A percentile compares a stretch with the other conserved stretches of the same genome.
Evolutionary conservation across 2,797 vertebrate species (phyloP).

Genomic region (Craterocephalus amniculus): DNA sequence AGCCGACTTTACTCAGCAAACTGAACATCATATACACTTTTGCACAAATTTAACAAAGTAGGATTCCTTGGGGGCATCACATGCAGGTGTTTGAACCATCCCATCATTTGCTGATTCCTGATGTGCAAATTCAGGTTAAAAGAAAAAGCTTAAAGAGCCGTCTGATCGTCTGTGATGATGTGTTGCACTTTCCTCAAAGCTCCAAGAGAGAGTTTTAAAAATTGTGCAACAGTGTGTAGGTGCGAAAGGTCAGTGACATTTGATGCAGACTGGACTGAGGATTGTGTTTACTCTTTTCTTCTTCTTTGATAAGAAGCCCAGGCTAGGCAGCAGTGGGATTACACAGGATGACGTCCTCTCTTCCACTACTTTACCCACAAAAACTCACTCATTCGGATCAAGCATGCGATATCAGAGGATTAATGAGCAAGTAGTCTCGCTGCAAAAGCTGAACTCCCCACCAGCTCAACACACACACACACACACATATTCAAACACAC

Average conservation of each 20-base stretch:
- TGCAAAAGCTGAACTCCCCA: conserved; percentile 36
- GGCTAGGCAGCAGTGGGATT: conserved; percentile 40
- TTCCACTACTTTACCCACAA: conserved; percentile 31
- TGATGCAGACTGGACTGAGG: conserved; percentile 12
- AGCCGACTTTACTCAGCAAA: not conserved
- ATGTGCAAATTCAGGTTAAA: not conserved
- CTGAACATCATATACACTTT: conserved; percentile 11
- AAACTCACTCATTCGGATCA: conserved; percentile 56
- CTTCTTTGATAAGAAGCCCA: conserved; percentile 3
- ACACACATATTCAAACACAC: too few species aligned
- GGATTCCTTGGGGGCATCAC: conserved; percentile 27
- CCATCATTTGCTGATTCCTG: conserved; percentile 12
- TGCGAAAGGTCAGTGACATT: conserved; percentile 31
- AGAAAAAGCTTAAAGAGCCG: conserved; percentile 31
- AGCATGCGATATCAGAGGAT: conserved; percentile 40
- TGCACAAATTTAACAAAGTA: conserved; percentile 30
- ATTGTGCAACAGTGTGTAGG: not conserved
- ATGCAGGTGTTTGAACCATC: conserved; percentile 42
- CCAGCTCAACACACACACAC: conserved; percentile 1
- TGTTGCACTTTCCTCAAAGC: conserved; percentile 21
- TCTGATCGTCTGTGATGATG: conserved; percentile 18
- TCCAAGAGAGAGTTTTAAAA: not conserved
- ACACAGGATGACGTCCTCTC: conserved; percentile 53
- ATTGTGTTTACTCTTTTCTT: not conserved
- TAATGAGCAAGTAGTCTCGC: conserved; percentile 26